Conservation (phyloP, 2,113 vertebrate genomes). For the Brachirus orientalis region DNA sequence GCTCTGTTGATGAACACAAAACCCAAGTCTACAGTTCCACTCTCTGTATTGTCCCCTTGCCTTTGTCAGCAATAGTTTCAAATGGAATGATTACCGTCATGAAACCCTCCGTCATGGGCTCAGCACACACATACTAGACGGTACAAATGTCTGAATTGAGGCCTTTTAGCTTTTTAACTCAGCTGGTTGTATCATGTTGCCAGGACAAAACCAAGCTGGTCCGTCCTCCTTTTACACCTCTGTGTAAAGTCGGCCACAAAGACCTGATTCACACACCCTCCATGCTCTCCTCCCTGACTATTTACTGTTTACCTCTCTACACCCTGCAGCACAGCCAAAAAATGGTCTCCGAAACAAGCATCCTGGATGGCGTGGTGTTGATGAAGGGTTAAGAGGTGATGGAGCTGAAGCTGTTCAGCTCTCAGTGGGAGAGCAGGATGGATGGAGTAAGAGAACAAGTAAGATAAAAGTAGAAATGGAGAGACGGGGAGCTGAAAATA, state of each 20-base stretch:
- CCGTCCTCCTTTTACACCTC: slow-evolving; percentile 67
- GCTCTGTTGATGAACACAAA: slow-evolving; percentile 34
- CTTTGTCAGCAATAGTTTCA: slow-evolving; percentile 31
- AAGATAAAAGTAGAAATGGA: slow-evolving; percentile 44
- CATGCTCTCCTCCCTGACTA: slow-evolving; percentile 40
- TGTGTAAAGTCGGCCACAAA: slow-evolving; percentile 57
- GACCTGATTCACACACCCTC: slow-evolving; percentile 59
- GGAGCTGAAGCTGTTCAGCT: slow-evolving; percentile 10
- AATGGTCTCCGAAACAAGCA: slow-evolving; percentile 20
- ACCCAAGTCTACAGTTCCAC: slow-evolving; percentile 33
- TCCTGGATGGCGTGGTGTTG: slow-evolving; percentile 2
- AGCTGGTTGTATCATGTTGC: slow-evolving; percentile 54
- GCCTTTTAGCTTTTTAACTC: slow-evolving; percentile 43
- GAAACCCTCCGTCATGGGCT: slow-evolving; percentile 24
- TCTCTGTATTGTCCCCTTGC: slow-evolving; percentile 13
- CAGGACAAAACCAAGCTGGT: slow-evolving; percentile 57
- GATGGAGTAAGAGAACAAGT: slow-evolving; percentile 23
- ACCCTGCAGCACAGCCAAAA: neutral
- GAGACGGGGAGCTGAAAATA: slow-evolving; percentile 39
- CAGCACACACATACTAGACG: slow-evolving; percentile 27
- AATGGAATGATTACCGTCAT: slow-evolving; percentile 42
- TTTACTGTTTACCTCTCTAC: slow-evolving; percentile 48
- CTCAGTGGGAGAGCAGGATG: slow-evolving; percentile 22
- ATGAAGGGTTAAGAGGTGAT: neutral
- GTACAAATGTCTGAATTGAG: slow-evolving; percentile 40